Base-by-base conservation (phyloP, 1,140 invertebrate genomes). In the Drosophila ficusphila region DNA sequence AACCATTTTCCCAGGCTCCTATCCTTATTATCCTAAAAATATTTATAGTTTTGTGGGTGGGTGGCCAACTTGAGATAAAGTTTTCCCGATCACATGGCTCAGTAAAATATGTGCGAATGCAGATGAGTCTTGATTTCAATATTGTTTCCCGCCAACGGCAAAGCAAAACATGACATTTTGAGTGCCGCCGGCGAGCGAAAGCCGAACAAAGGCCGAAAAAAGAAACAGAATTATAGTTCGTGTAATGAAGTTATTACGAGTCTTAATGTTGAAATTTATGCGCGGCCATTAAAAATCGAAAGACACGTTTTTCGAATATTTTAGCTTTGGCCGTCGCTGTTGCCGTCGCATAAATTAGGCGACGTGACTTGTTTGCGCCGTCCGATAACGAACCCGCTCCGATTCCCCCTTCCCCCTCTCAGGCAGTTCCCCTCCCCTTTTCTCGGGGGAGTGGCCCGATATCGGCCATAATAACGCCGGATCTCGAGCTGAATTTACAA, bases 241-340 rank as follows among this genome's bases (percentile, higher is more conserved):
- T 78, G 82, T 86, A 86, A 86, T 86, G 82, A 88, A 86, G 82
- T 86, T 86, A 86, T 86, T 86, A 86, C 82, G 82, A 88, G 74
- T 64, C 78, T 86, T 86, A 86, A 86, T 86, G 74, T 76, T 88
- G 77, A 88, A 86, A 88, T 86, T 86, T 86, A 86, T 86, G 82
- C 82, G 78, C 77, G 61, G 69, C 74, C 74, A 86, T 86, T 86
- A 86, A 86, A 86, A 86, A 88, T 86, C 82, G 73, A 86, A 86
- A 86, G 83, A 86, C 81, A 86, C 82, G 82, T 88, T 86, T 88
- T 77, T 82, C 48, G 82, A 86, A 86, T 86, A 86, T 88, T 88
- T 86, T 82, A 81, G 60, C 69, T 75, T 71, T 67, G 21, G 49
- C 57, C 58, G 61, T 41, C 52, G 58, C 68, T 46, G 79, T 76